Evolutionary conservation across 2,888 invertebrate genomes (phyloP).

Genomic region (Sinentomon sp.): DNA sequence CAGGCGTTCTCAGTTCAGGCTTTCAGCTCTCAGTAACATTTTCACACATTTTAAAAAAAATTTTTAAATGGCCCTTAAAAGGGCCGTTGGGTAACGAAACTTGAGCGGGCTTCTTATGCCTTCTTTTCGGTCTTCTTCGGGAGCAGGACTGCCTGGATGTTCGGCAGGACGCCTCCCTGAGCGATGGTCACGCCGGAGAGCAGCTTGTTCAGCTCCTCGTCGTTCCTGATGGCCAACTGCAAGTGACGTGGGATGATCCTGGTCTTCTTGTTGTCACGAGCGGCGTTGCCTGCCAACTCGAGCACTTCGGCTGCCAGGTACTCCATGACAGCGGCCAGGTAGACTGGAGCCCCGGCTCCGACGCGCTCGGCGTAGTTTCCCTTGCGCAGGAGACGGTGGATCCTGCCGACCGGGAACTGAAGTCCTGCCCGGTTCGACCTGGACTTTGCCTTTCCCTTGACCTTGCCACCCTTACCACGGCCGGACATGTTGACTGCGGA

Average conservation of each 20-base stretch:
- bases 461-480: conserved; percentile 23
- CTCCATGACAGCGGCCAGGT: conserved; percentile 26
- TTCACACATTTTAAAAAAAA: no score
- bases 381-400: conserved; percentile 26
- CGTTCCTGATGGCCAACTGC: conserved; percentile 48
- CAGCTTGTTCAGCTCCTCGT: conserved; percentile 51
- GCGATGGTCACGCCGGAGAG: conserved; percentile 50
- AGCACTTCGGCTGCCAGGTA: conserved; percentile 37
- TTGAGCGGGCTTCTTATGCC: conserved; percentile 3
- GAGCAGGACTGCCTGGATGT: conserved; percentile 41
- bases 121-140: conserved; percentile 28
- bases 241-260: conserved; percentile 49
- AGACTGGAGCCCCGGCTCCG: conserved; percentile 21
- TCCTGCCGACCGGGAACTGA: conserved; percentile 17
- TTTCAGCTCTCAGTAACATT: no score
- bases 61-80: conserved; percentile 12
- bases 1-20: no score
- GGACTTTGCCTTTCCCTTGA: conserved; percentile 27
- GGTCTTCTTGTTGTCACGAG: conserved; percentile 34
- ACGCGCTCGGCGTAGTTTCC: conserved; percentile 29
- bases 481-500: no score
- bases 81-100: conserved; percentile 2
- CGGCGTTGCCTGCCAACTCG: conserved; percentile 33
- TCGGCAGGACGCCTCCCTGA: conserved; percentile 57
- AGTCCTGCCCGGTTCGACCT: conserved; percentile 21